Percentiles rank a stretch among this genome's conserved stretches.
Conservation (phyloP, 2,888 invertebrate genomes). For the Coleophora deauratella region DNA sequence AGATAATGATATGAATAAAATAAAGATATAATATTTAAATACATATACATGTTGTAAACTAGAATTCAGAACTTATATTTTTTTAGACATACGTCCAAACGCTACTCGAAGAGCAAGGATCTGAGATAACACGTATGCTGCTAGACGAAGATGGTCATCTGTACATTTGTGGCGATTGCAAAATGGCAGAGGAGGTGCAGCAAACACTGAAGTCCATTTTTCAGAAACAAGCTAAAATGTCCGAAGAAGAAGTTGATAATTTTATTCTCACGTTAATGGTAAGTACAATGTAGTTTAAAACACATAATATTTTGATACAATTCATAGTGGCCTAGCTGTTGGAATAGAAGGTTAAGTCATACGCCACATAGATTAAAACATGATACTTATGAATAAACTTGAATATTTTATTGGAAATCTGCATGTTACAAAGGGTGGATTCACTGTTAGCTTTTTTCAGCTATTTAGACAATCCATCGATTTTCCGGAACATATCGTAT, state of each 20-base stretch:
- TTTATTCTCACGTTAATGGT: conserved; percentile 89
- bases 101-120: conserved; percentile 84
- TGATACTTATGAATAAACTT: too few relatives aligned
- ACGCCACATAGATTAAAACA: background rate
- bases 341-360: background rate
- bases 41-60: too few relatives aligned
- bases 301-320: background rate
- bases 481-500: too few relatives aligned
- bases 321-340: background rate
- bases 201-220: conserved; percentile 88
- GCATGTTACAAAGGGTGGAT: too few relatives aligned
- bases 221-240: conserved; percentile 77
- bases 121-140: conserved; percentile 82
- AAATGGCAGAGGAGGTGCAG: conserved; percentile 97
- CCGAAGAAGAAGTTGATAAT: conserved; percentile 84
- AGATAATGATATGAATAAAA: too few relatives aligned
- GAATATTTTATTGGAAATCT: too few relatives aligned
- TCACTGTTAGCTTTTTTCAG: too few relatives aligned
- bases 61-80: background rate
- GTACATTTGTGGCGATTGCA: conserved; percentile 97
- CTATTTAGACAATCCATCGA: too few relatives aligned
- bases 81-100: conserved; percentile 93
- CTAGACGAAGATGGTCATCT: conserved; percentile 88
- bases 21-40: too few relatives aligned
- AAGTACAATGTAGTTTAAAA: too few relatives aligned